phyloP scores from a whole-genome alignment of 2,888 invertebrate genomes.

The Eueremaeus valkanovi region DNA sequence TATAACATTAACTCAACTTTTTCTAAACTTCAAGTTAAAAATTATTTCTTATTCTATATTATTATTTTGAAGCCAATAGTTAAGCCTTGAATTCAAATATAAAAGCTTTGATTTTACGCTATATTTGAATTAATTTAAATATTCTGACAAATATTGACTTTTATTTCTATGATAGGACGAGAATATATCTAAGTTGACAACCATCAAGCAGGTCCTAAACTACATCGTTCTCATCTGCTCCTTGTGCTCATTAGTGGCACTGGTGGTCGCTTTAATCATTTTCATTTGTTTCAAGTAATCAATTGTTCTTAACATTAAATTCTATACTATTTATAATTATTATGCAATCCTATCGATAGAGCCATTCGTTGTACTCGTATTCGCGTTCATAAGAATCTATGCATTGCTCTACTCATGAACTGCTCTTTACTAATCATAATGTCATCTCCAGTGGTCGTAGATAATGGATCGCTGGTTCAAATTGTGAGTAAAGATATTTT shows the following conservation, averaged over 20 bases:
- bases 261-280: conserved; percentile 53
- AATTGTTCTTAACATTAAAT: neutral
- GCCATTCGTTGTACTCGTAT: conserved; percentile 53
- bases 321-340: neutral
- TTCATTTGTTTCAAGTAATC: conserved; percentile 55
- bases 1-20: too few relatives aligned
- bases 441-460: conserved; percentile 32
- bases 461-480: conserved; percentile 8
- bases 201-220: conserved; percentile 48
- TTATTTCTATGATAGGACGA: too few relatives aligned
- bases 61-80: too few relatives aligned
- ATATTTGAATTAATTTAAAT: too few relatives aligned
- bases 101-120: too few relatives aligned
- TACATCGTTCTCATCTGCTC: conserved; percentile 54
- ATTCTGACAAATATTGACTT: too few relatives aligned
- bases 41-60: too few relatives aligned
- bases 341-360: conserved; percentile 48
- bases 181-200: conserved; percentile 21
- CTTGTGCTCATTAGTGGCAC: conserved; percentile 52
- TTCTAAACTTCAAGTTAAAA: too few relatives aligned
- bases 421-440: conserved; percentile 39
- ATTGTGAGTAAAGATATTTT: conserved; percentile 21
- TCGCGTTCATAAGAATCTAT: conserved; percentile 53
- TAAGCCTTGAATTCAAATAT: too few relatives aligned
- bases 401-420: conserved; percentile 51